These are phyloP conservation scores for Delichon dasypus DNA, from an alignment of 2,797 vertebrate genomes.

Conservation along the genomic window DNA sequence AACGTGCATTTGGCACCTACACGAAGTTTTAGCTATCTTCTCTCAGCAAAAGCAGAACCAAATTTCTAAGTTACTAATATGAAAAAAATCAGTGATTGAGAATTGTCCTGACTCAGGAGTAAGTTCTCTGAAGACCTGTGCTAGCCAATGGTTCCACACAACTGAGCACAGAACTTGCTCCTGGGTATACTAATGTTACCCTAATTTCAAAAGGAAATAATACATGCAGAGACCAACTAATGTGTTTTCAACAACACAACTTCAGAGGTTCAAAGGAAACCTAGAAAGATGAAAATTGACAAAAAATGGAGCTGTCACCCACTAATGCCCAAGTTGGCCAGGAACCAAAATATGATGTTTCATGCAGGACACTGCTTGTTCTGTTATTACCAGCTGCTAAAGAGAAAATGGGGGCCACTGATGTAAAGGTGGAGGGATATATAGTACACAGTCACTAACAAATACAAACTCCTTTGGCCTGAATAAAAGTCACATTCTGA, in stretches of 20 bases:
- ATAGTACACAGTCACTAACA: background rate
- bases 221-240: background rate
- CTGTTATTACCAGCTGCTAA: background rate
- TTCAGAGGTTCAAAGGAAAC: background rate
- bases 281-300: background rate
- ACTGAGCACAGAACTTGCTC: background rate
- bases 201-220: background rate
- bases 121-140: background rate
- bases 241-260: background rate
- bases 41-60: background rate
- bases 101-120: background rate
- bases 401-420: background rate
- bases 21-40: background rate
- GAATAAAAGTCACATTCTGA: background rate
- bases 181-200: background rate
- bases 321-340: background rate
- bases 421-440: background rate
- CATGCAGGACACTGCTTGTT: background rate
- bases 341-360: background rate
- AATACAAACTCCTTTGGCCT: background rate
- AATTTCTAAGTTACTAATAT: background rate
- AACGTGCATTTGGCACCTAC: background rate
- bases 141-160: background rate
- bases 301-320: background rate
- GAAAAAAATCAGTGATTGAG: background rate